These are phyloP conservation scores for Drosophila rhopaloa DNA, from an alignment of 1,140 invertebrate species.

Conservation along the genomic window DNA sequence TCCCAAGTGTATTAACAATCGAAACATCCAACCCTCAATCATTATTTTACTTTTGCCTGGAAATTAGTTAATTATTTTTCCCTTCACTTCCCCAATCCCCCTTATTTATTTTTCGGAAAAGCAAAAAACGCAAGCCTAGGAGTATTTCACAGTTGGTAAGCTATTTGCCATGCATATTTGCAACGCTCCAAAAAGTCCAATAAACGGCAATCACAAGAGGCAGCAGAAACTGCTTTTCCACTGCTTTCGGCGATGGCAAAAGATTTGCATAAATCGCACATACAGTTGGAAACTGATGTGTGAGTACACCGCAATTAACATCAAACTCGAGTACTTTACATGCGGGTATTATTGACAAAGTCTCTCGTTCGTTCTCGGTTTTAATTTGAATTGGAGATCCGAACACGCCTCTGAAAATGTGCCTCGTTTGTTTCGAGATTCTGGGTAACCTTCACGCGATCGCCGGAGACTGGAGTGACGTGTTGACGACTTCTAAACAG, in stretches of 20 bases:
- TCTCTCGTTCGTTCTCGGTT: constrained; percentile 13
- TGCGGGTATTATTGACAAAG: constrained; percentile 39
- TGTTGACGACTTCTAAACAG: constrained; percentile 55
- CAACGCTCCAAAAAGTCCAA: constrained; percentile 79
- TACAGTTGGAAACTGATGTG: constrained; percentile 10
- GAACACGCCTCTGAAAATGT: constrained; percentile 52
- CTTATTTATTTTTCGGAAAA: constrained; percentile 5
- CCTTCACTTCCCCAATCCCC: constrained; percentile 18
- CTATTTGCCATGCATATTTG: constrained; percentile 73
- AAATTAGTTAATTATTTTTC: constrained; percentile 24
- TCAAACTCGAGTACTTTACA: constrained; percentile 43
- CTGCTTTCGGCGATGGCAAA: constrained; percentile 41
- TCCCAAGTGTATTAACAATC: not conserved
- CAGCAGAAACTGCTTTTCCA: constrained; percentile 61
- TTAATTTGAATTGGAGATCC: constrained; percentile 49
- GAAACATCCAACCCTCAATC: not conserved
- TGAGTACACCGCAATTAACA: constrained; percentile 61
- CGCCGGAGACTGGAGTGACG: constrained; percentile 41
- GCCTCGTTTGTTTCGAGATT: constrained; percentile 40
- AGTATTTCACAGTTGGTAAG: constrained; percentile 44
- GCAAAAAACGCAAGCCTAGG: constrained; percentile 39
- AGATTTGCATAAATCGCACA: constrained; percentile 38
- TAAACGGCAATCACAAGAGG: constrained; percentile 74
- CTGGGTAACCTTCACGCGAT: constrained; percentile 65
- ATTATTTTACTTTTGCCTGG: constrained; percentile 1